Conservation (phyloP, 2,113 vertebrate genomes). For the Equus przewalskii region DNA sequence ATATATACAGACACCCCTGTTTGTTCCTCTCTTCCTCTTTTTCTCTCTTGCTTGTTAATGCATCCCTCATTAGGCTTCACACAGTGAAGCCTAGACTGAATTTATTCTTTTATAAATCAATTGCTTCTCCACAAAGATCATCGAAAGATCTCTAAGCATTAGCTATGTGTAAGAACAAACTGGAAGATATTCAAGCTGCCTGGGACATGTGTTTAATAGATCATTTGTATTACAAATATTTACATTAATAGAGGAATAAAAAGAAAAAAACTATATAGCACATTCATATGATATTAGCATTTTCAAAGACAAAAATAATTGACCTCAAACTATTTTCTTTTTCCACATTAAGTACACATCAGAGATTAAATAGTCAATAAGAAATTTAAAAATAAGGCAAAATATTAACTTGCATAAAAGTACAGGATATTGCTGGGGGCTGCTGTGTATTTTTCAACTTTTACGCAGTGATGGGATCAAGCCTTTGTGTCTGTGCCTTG, state of each 20-base stretch:
- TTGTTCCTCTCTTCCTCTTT: neutral
- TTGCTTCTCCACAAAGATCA: neutral
- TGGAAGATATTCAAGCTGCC: neutral
- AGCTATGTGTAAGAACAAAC: neutral
- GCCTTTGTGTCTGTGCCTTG: neutral
- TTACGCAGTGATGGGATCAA: neutral
- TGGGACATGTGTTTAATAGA: neutral
- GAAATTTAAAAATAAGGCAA: neutral
- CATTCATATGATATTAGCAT: neutral
- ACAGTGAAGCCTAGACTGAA: neutral
- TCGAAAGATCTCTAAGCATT: neutral
- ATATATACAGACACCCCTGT: neutral
- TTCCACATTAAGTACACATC: neutral
- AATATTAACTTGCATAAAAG: neutral
- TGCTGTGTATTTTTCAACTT: neutral
- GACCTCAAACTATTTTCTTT: neutral
- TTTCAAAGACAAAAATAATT: conserved; percentile 30
- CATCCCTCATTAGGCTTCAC: neutral
- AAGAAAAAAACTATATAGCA: neutral
- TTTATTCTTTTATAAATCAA: neutral
- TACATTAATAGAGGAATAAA: neutral
- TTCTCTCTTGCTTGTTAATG: neutral
- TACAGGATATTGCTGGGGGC: neutral
- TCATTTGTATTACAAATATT: neutral
- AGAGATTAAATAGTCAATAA: neutral